These are phyloP conservation scores for Lucinisca nassula DNA, from an alignment of 2,888 invertebrate genomes.

Conservation along the genomic window DNA sequence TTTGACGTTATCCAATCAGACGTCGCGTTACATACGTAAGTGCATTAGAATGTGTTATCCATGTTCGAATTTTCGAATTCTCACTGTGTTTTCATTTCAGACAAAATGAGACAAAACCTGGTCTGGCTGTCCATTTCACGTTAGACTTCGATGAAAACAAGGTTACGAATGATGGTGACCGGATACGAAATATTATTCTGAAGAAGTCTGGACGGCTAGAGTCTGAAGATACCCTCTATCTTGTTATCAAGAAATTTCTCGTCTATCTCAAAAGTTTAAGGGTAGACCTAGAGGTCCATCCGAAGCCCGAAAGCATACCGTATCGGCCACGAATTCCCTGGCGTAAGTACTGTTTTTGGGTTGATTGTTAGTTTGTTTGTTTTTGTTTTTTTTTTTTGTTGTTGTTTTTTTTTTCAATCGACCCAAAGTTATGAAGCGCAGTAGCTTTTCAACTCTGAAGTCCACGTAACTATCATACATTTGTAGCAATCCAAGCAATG, in stretches of 20 bases:
- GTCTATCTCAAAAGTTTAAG: conserved; percentile 69
- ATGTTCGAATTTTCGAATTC: no score
- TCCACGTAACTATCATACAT: no score
- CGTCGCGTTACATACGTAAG: no score
- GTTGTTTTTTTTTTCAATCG: no score
- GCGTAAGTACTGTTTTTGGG: conserved; percentile 64
- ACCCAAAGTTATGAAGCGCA: no score
- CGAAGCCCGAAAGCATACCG: conserved; percentile 39
- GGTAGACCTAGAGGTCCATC: conserved; percentile 63
- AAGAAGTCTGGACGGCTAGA: conserved; percentile 68
- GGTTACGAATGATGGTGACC: conserved; percentile 64
- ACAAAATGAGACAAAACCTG: conserved; percentile 59
- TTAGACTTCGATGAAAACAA: conserved; percentile 72
- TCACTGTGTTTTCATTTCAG: conserved; percentile 46
- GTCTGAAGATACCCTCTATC: conserved; percentile 65
- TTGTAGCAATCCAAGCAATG: no score
- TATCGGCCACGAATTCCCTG: conserved; percentile 60
- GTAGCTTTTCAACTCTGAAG: no score
- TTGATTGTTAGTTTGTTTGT: no score
- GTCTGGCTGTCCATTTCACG: conserved; percentile 64
- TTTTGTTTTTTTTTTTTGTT: no score
- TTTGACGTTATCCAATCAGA: no score
- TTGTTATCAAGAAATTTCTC: conserved; percentile 68
- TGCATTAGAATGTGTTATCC: no score
- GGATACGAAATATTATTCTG: conserved; percentile 71